Percentiles rank a stretch among this genome's conserved stretches.
Conservation (phyloP, 2,888 invertebrate species). For the Idaea biselata region DNA sequence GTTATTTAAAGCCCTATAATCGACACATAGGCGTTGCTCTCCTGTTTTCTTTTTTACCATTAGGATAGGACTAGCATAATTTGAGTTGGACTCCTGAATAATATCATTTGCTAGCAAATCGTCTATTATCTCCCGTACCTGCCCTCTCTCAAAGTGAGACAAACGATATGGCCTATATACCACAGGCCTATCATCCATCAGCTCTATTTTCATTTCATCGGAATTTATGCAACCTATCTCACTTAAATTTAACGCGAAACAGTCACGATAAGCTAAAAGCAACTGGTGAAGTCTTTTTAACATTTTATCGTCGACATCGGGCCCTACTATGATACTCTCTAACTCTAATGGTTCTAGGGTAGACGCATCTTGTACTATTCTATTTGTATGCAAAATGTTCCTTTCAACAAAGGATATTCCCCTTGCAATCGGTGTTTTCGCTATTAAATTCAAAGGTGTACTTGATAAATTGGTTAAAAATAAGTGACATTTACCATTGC, state of each 20-base stretch:
- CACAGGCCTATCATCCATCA: conserved; percentile 6
- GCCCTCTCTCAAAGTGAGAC: conserved; percentile 7
- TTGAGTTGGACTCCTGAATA: conserved; percentile 21
- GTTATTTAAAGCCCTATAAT: conserved; percentile 30
- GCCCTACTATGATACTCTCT: neutral
- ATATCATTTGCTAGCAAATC: conserved; percentile 20
- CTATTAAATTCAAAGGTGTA: neutral
- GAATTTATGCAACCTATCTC: conserved; percentile 6
- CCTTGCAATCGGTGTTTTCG: neutral
- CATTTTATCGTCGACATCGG: neutral
- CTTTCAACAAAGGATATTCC: neutral
- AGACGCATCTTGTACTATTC: too few species aligned
- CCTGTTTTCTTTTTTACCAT: conserved; percentile 21
- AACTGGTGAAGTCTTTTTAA: neutral
- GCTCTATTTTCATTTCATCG: conserved; percentile 10
- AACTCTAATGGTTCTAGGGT: neutral
- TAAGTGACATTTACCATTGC: neutral
- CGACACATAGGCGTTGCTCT: conserved; percentile 23
- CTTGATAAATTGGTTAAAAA: neutral
- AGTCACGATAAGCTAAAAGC: neutral
- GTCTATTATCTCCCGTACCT: conserved; percentile 7
- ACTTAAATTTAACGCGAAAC: conserved; percentile 5
- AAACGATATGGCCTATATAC: conserved; percentile 11
- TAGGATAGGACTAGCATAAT: conserved; percentile 24
- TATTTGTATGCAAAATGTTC: too few species aligned